A percentile compares a stretch with the other conserved stretches of the same genome.
phyloP scores from a whole-genome alignment of 1,140 invertebrate genomes.

The Procambarus virginalis region DNA sequence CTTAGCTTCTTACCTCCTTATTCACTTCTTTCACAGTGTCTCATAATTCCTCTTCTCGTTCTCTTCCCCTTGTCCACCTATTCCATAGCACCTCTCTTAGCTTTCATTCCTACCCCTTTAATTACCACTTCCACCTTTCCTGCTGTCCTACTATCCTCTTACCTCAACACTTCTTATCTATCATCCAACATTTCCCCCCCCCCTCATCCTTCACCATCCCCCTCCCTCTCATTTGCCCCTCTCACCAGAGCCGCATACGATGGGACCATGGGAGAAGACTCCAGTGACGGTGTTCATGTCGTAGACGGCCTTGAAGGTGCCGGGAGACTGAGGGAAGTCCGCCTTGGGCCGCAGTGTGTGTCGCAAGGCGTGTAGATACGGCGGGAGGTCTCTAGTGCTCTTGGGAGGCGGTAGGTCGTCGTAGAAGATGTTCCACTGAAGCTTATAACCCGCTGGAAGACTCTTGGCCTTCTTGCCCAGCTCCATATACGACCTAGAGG shows the following conservation, averaged over 20 bases:
- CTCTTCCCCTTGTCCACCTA: too few species aligned
- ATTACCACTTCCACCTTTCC: too few species aligned
- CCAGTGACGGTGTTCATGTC: slow-evolving; percentile 2
- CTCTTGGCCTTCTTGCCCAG: background rate
- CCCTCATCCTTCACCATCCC: too few species aligned
- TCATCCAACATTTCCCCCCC: too few species aligned
- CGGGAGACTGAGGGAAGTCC: background rate
- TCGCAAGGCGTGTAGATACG: background rate
- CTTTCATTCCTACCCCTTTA: too few species aligned
- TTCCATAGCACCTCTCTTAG: too few species aligned
- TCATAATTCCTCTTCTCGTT: too few species aligned
- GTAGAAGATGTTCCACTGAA: slow-evolving; percentile 10
- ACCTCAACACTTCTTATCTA: too few species aligned
- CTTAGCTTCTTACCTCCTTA: too few species aligned
- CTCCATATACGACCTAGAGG: background rate
- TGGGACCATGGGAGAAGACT: background rate
- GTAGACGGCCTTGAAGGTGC: background rate
- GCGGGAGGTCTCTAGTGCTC: background rate
- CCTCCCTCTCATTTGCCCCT: too few species aligned
- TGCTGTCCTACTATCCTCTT: too few species aligned
- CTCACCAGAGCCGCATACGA: background rate
- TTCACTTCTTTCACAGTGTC: too few species aligned
- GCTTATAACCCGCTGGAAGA: background rate
- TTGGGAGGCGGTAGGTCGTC: background rate
- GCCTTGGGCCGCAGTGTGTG: background rate